Base-by-base conservation (phyloP, 2,113 vertebrate species). In the Mus spicilegus region DNA sequence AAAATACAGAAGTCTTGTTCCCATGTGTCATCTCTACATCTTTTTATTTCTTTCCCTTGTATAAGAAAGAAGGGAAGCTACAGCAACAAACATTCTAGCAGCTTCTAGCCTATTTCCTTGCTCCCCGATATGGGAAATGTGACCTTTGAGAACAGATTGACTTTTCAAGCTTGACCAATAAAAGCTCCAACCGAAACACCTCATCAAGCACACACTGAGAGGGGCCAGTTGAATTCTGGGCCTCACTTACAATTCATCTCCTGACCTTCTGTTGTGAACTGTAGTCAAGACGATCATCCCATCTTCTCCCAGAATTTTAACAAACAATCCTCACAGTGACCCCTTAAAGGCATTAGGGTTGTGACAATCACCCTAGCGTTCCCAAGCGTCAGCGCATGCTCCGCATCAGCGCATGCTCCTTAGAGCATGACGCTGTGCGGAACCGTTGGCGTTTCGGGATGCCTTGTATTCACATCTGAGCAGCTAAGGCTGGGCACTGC, bases 81-180 rank as follows among this genome's bases (percentile, higher is more conserved):
- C 8, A 84, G 7, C 26, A 77, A 56, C 61, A 75, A n/a, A 85
- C 61, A 20, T 72, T 6, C 8, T 77, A 46, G 70, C n/a, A 46
- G 8, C 93, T 95, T 97, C 95, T 4, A 87, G 73, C 67, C 89
- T 67, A 93, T 87, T 96, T 95, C 46, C 63, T n/a, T 93, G 42
- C 97, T 97, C 70, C 58, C 94, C 51, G 14, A 36, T n/a, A 7
- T 92, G 56, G 65, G 63, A 39, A 93, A 54, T 94, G 95, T 97
- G 92, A 98, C 91, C 49, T 76, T 93, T 93, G 51, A 78, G 26
- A 61, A 93, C 49, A 93, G 46, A 13, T 3, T n/a, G 33, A n/a
- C 75, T 93, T 96, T 95, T 94, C 88, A 98, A 93, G 93, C 26
- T 95, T 94, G 69, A 92, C 73, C 96, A 95, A 72, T 81, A 78